Base-by-base conservation (phyloP, 2,797 vertebrate species). In the Sarcoramphus papa region DNA sequence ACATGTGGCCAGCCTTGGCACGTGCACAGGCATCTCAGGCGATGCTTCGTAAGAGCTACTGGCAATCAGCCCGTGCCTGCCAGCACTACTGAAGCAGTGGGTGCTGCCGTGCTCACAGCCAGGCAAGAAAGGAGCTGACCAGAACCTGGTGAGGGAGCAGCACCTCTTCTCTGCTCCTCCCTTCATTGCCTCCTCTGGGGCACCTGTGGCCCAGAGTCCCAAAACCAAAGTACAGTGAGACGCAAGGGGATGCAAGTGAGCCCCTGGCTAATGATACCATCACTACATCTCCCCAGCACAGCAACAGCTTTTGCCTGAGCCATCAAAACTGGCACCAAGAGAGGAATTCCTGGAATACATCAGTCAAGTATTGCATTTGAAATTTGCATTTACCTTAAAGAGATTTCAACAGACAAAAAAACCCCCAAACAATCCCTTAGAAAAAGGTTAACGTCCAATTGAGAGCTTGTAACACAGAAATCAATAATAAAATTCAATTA, bases 401-500 rank as follows among this genome's bases (percentile, higher is more conserved):
- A 73, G 48, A 81, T 88, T 93, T 95, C 73, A n/a, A 86, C 62
- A 54, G 59, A 68, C 12, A 27, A 59, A 59, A 50, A 68, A 18
- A 5, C 2, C 33, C 43, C 9, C 33, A 23, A 65, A n/a, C 57
- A 85, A 90, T 73, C 47, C 28, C 56, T 70, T 50, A 41, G 54
- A 14, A 81, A 96, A 96, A 97, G 73, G 94, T 94, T 86, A 94
- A 93, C 69, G 68, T 18, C 37, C 70, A 91, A 43, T 37, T 72
- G 73, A 84, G 68, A 73, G 65, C 63, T 86, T 82, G 40, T 82
- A 95, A 95, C 56, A 82, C 6, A 62, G 53, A 73, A 88, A 95
- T 96, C 95, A 94, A 95, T 92, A 82, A 60, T 31, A 73, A 84
- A 93, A 95, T 88, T 67, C 17, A 93, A 89, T 95, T 93, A 92